Evolutionary conservation across 2,113 vertebrate species (phyloP), one percentile per base, ranked within the genome.

Genomic region (Grammomys surdaster): DNA sequence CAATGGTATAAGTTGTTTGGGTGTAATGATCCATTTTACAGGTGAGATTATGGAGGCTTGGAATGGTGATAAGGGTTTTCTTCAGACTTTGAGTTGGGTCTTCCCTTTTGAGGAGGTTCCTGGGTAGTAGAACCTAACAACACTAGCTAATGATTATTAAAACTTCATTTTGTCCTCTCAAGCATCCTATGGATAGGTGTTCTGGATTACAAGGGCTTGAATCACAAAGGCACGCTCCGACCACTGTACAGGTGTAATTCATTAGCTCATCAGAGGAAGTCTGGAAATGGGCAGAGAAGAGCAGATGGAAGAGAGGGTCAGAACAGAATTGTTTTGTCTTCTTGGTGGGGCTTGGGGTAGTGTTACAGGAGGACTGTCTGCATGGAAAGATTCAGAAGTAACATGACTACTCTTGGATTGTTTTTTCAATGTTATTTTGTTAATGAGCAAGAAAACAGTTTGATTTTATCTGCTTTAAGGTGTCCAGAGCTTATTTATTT

Each of bases 361-460:
- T 28, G 7, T 17, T 58, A 46, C 14, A 13, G 84, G 54, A 81
- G 16, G 20, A 48, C 76, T 31, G 0, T 58, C 11, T 86, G 13
- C 22, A 3, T 87, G 85, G 13, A 69, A 36, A 73, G 67, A 40
- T 89, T 67, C 28, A 93, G 60, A 69, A 78, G n/a, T 65, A 19
- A 84, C 77, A 11, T 26, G 93, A 48, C 26, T 93, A 89, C 90
- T 69, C 87, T 87, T 54, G 63, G 43, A 89, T 54, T 77, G n/a
- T 67, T 86, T 93, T 86, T 81, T 36, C 54, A 89, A 31, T 54
- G 78, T 92, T 56, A 75, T 46, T 89, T 63, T 91, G 81, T 96
- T 85, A 80, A 69, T 80, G 56, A 82, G 24, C 24, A 90, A 67
- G 5, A 28, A 1, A 84, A 33, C 70, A 20, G 7, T 48, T 92